Percentiles rank a stretch among this genome's conserved stretches.
These are phyloP conservation scores for Palythoa heliodiscus DNA, from an alignment of 92 coral and sea anemone species.

Conservation along the genomic window DNA sequence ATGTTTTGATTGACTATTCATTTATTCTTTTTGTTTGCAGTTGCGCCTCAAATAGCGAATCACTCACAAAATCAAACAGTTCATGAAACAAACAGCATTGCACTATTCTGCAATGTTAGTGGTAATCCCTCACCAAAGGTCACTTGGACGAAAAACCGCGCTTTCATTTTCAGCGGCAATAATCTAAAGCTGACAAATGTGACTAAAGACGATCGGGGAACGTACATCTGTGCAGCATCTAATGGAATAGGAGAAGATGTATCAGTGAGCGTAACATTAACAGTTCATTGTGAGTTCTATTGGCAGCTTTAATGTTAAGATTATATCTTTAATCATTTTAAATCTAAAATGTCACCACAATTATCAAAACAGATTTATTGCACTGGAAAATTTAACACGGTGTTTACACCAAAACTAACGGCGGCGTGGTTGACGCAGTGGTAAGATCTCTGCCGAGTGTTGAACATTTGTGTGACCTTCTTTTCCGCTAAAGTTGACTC, in stretches of 20 bases:
- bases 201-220: conserved; percentile 19
- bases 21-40: conserved; percentile 8
- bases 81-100: conserved; percentile 30
- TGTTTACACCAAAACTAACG: no score
- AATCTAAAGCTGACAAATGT: conserved; percentile 18
- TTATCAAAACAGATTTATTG: no score
- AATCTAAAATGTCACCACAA: no score
- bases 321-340: no score
- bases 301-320: not conserved
- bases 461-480: no score
- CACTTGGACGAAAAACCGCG: conserved; percentile 31
- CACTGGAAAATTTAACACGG: no score
- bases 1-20: not conserved
- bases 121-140: conserved; percentile 46
- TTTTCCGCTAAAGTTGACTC: no score
- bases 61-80: conserved; percentile 35
- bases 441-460: no score
- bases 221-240: conserved; percentile 34
- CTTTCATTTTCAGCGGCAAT: conserved; percentile 14
- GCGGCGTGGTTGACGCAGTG: no score
- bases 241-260: conserved; percentile 28
- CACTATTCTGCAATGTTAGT: conserved; percentile 49
- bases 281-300: conserved; percentile 49
- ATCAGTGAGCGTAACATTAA: conserved; percentile 7
- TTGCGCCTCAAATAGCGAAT: conserved; percentile 21